phyloP scores from a whole-genome alignment of 2,888 invertebrate species.

The Tryphoninae sp. region DNA sequence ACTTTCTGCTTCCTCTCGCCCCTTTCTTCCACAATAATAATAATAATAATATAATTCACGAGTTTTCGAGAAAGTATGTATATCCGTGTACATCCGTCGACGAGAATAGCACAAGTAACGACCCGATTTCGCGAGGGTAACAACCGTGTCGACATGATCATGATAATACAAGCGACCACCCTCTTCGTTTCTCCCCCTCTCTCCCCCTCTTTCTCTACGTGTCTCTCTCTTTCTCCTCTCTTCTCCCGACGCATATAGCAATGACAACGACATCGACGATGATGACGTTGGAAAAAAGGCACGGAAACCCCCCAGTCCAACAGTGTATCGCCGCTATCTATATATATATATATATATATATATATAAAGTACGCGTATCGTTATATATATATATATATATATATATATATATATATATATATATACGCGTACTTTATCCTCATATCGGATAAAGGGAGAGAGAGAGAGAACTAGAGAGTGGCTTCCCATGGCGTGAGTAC shows the following conservation, averaged over 20 bases:
- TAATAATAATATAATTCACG: constrained; percentile 32
- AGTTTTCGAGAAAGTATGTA: constrained; percentile 35
- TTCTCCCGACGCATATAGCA: not conserved
- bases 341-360: constrained; percentile 6
- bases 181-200: not conserved
- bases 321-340: constrained; percentile 1
- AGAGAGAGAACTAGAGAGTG: constrained; percentile 1
- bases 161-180: constrained; percentile 40
- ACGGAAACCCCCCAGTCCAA: constrained; percentile 21
- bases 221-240: not conserved
- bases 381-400: constrained; percentile 12
- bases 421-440: constrained; percentile 7
- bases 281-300: constrained; percentile 22
- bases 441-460: constrained; percentile 4
- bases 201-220: not conserved
- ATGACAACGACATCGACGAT: constrained; percentile 18
- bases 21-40: not conserved
- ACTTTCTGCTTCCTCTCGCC: not conserved
- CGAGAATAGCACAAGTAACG: constrained; percentile 39
- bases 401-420: constrained; percentile 1
- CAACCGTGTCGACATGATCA: constrained; percentile 53
- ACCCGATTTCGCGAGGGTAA: constrained; percentile 53
- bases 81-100: constrained; percentile 27
- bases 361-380: not conserved
- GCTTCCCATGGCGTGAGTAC: constrained; percentile 25